Evolutionary conservation across 2,888 invertebrate species (phyloP).

Genomic region (Andrena trimmerana): DNA sequence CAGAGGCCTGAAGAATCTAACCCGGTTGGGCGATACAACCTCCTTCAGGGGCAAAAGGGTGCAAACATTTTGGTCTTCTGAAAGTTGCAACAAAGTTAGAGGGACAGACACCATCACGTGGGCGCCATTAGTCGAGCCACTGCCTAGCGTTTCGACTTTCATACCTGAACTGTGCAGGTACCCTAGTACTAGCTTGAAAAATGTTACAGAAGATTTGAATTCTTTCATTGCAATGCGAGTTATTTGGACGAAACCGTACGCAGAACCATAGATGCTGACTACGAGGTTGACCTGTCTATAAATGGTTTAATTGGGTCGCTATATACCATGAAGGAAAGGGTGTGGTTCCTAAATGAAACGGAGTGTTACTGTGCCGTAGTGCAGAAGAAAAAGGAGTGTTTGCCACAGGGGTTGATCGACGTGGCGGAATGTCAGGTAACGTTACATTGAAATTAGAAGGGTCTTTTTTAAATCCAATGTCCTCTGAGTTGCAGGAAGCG

Average conservation of each 20-base stretch:
- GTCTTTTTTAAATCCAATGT: not conserved
- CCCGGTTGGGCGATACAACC: constrained; percentile 86
- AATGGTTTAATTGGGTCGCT: constrained; percentile 86
- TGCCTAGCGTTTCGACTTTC: constrained; percentile 85
- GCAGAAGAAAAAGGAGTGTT: constrained; percentile 85
- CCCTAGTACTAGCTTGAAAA: not conserved
- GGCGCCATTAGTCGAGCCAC: constrained; percentile 85
- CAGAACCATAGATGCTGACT: constrained; percentile 86
- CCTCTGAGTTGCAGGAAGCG: constrained; percentile 84
- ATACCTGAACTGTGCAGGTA: constrained; percentile 87
- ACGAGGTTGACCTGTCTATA: constrained; percentile 83
- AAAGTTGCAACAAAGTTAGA: constrained; percentile 86
- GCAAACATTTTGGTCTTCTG: constrained; percentile 83
- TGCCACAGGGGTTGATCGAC: constrained; percentile 86
- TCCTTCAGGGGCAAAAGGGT: constrained; percentile 84
- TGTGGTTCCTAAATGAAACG: constrained; percentile 85
- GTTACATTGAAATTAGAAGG: not conserved
- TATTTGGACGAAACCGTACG: not conserved
- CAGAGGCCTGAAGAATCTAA: constrained; percentile 86
- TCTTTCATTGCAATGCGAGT: no score
- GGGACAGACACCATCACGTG: constrained; percentile 87
- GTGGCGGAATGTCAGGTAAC: constrained; percentile 81
- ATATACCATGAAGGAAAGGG: constrained; percentile 85
- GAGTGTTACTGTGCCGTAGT: constrained; percentile 87
- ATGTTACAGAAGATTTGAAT: not conserved